phyloP scores from a whole-genome alignment of 2,797 vertebrate genomes.

The Schizothorax lantsangensis region DNA sequence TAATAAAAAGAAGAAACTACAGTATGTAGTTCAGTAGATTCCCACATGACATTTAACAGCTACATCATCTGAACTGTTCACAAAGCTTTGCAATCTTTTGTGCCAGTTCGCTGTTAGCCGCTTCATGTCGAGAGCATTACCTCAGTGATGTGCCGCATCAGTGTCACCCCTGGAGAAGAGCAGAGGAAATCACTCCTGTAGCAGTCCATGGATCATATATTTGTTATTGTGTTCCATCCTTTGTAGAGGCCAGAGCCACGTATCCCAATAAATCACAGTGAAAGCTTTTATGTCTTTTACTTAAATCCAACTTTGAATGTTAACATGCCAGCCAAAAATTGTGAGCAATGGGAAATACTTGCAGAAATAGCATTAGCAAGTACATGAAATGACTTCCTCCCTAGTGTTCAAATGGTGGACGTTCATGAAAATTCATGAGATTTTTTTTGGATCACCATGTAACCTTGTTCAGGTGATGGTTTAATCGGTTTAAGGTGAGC shows the following conservation, averaged over 20 bases:
- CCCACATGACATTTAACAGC: neutral
- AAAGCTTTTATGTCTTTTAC: conserved; percentile 49
- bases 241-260: conserved; percentile 53
- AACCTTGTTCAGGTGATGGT: conserved; percentile 52
- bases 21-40: neutral
- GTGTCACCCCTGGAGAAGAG: conserved; percentile 27
- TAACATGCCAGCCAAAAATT: conserved; percentile 47
- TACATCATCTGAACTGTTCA: conserved; percentile 4
- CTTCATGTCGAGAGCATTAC: neutral
- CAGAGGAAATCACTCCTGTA: conserved; percentile 48
- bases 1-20: neutral
- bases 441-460: conserved; percentile 39
- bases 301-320: conserved; percentile 48
- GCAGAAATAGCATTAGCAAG: conserved; percentile 45
- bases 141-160: conserved; percentile 13
- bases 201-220: conserved; percentile 56
- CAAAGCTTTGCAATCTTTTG: neutral
- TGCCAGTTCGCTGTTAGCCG: conserved; percentile 1
- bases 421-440: conserved; percentile 60
- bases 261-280: conserved; percentile 55
- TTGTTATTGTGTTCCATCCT: conserved; percentile 56
- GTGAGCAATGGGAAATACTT: conserved; percentile 61
- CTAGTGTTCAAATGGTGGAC: conserved; percentile 57
- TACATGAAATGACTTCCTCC: conserved; percentile 53
- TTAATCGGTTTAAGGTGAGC: conserved; percentile 38